phyloP scores from a whole-genome alignment of 1,140 invertebrate species.

The Akabosia matsudoensis region DNA sequence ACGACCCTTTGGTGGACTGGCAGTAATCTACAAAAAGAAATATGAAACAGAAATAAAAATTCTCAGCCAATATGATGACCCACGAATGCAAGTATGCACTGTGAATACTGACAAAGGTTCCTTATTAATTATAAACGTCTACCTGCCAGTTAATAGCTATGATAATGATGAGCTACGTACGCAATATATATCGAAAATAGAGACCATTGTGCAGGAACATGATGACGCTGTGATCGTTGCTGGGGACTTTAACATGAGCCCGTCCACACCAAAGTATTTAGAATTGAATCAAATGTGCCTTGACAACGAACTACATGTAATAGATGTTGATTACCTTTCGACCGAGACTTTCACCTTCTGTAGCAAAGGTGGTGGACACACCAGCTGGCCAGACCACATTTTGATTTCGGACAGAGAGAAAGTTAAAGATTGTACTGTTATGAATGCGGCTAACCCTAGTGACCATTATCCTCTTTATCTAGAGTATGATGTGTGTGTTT shows the following conservation, averaged over 20 bases:
- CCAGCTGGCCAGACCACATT: not conserved
- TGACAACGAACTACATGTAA: not conserved
- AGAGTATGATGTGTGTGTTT: not conserved
- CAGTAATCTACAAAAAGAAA: not conserved
- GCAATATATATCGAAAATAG: not conserved
- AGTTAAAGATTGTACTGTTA: not conserved
- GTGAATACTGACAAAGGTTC: not conserved
- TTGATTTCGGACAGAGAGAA: not conserved
- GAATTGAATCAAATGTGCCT: not conserved
- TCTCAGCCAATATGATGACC: not conserved
- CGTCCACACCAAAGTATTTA: not conserved
- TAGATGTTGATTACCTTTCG: not conserved
- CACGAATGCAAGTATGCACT: not conserved
- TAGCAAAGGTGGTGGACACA: not conserved
- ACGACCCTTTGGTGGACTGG: not conserved
- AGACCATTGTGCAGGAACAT: not conserved
- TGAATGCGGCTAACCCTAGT: not conserved
- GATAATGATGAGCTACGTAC: not conserved
- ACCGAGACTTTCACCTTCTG: not conserved
- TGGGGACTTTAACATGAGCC: not conserved
- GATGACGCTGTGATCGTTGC: not conserved
- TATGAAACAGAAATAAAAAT: not conserved
- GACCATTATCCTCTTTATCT: not conserved
- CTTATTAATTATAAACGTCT: not conserved
- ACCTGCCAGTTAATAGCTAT: not conserved